Base-by-base conservation (phyloP, 2,888 invertebrate species). In the Sesamia inferens region DNA sequence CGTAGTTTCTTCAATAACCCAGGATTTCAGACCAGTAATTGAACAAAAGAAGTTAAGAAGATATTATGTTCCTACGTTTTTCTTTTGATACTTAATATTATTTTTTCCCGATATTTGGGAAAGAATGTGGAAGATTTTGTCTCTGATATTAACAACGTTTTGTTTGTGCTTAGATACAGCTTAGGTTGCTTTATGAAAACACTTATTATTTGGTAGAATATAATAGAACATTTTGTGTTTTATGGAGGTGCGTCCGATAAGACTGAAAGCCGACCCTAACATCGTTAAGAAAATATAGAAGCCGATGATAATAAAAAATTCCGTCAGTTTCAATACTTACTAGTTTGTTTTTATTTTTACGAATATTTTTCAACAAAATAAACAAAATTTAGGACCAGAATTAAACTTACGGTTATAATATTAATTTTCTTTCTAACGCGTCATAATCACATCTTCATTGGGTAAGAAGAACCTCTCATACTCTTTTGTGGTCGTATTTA, bases 61-160 rank as follows among this genome's bases (percentile, higher is more conserved):
- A 24, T 57, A 72, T 81, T 79, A 81, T 81, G 51, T 63, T 57
- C 44, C 16, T 39, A 67, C n/a, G 47, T 64, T 68, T 68, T 81
- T 62, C 54, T 55, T 73, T 51, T 3, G 42, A 63, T 69, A 72
- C 44, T 39, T 59, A 51, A 51, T 68, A 71, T 66, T 59, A 75
- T 59, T 67, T 80, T 68, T 55, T 22, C 13, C 39, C 24, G 51
- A 68, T 68, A 79, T 71, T 79, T 61, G 22, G 22, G 22, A 39
- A 59, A 59, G 51, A 76, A 77, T 67, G 58, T 80, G 19, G 44
- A 55, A 66, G 22, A 63, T 57, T 62, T 42, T 68, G 61, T 68
- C 64, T 68, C 6, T 5, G 31, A 59, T 77, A 67, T 72, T 72
- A 65, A 76, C 68, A 67, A 71, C 42, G 44, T 66, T 67, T 78